phyloP scores from a whole-genome alignment of 1,140 invertebrate species.

The Meloidogyne floridensis region DNA sequence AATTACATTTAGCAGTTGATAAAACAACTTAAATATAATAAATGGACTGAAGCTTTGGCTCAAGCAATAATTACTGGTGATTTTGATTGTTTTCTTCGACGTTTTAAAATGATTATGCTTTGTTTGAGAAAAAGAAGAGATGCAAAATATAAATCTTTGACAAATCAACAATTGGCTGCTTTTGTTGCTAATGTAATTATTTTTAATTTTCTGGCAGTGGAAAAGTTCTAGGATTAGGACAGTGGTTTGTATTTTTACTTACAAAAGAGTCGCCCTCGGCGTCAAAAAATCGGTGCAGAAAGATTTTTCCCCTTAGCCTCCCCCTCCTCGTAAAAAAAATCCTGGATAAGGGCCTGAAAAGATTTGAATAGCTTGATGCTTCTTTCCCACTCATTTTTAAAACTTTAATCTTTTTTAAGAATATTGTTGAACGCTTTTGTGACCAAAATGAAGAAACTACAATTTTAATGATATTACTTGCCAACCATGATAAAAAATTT shows the following conservation, averaged over 20 bases:
- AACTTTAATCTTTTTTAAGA: constrained; percentile 16
- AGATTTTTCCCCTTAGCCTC: too few relatives aligned
- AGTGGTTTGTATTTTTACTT: too few relatives aligned
- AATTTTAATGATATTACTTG: constrained; percentile 35
- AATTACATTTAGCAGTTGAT: constrained; percentile 32
- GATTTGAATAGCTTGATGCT: too few relatives aligned
- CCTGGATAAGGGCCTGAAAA: too few relatives aligned
- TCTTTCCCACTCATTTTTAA: neutral
- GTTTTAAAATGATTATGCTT: constrained; percentile 33
- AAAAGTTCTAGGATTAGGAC: too few relatives aligned
- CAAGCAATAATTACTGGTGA: constrained; percentile 25
- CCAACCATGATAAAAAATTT: constrained; percentile 17
- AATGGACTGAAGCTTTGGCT: constrained; percentile 27
- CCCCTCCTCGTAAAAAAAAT: too few relatives aligned
- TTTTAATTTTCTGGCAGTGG: neutral
- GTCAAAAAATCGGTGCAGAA: too few relatives aligned
- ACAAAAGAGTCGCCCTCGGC: too few relatives aligned
- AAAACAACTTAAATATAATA: constrained; percentile 30
- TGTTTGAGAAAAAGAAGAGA: constrained; percentile 20
- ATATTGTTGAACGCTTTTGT: constrained; percentile 30
- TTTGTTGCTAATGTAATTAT: constrained; percentile 25
- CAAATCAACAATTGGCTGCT: constrained; percentile 12
- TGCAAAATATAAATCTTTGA: constrained; percentile 16
- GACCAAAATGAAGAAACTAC: constrained; percentile 30
- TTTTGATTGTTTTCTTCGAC: constrained; percentile 22